Conservation (phyloP, 2,113 vertebrate genomes). For the Stomatorhinus ivindoensis region DNA sequence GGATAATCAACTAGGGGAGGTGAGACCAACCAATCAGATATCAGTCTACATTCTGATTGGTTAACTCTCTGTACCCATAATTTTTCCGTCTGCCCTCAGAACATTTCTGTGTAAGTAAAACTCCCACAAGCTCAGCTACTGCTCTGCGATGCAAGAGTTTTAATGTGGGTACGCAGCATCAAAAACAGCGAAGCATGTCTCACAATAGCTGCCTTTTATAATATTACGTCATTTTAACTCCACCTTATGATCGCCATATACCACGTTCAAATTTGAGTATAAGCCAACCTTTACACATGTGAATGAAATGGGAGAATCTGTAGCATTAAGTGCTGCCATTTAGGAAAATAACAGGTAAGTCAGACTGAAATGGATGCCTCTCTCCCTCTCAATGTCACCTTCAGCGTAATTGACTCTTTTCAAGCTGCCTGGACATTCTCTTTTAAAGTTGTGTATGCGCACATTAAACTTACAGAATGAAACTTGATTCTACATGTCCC, state of each 20-base stretch:
- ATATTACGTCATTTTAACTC: constrained; percentile 28
- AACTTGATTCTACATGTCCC: not conserved
- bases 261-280: constrained; percentile 26
- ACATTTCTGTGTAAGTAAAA: too few relatives aligned
- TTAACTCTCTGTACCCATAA: too few relatives aligned
- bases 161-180: not conserved
- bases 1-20: too few relatives aligned
- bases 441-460: constrained; percentile 2
- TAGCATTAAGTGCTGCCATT: constrained; percentile 33
- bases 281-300: constrained; percentile 16
- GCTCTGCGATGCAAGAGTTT: not conserved
- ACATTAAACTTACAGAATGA: constrained; percentile 2
- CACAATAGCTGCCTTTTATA: not conserved
- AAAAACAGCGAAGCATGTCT: not conserved
- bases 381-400: not conserved
- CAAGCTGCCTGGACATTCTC: constrained; percentile 5
- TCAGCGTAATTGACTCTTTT: constrained; percentile 9
- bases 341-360: constrained; percentile 20
- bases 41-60: too few relatives aligned
- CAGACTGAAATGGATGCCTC: constrained; percentile 8
- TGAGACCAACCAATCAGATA: too few relatives aligned
- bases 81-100: too few relatives aligned
- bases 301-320: constrained; percentile 8
- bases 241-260: constrained; percentile 18
- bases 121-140: not conserved